These are phyloP conservation scores for Esox niger DNA, from an alignment of 2,113 vertebrate genomes.

Conservation along the genomic window DNA sequence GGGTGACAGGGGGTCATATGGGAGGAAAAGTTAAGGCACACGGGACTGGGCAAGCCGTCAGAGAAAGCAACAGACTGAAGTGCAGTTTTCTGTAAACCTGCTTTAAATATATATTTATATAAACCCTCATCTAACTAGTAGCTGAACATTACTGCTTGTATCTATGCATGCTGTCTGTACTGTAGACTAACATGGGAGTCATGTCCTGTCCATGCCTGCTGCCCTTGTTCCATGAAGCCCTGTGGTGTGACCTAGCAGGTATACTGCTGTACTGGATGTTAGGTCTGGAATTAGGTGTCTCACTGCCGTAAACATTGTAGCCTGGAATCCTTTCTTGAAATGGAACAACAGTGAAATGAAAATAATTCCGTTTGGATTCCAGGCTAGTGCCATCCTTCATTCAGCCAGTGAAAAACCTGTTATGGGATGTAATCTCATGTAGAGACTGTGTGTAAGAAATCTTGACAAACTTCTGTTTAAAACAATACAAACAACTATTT, in stretches of 20 bases:
- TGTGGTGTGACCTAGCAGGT: not conserved
- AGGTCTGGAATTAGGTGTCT: not conserved
- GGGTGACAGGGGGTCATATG: too few species aligned
- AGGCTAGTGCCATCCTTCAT: too few species aligned
- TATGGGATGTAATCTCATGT: not conserved
- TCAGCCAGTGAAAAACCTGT: too few species aligned
- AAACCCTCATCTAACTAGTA: not conserved
- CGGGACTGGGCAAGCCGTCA: not conserved
- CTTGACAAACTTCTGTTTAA: not conserved
- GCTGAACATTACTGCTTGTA: not conserved
- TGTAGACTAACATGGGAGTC: not conserved
- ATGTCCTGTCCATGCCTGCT: not conserved
- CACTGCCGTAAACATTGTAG: not conserved
- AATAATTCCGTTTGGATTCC: too few species aligned
- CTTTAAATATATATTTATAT: not conserved
- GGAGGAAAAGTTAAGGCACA: not conserved
- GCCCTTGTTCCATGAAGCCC: not conserved
- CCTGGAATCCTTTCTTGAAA: not conserved
- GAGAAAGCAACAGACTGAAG: constrained; percentile 10
- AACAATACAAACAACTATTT: not conserved
- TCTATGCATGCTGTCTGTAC: constrained; percentile 3
- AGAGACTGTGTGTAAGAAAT: not conserved
- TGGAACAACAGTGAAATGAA: too few species aligned
- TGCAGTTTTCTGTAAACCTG: not conserved
- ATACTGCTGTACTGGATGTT: not conserved